Evolutionary conservation across 2,888 invertebrate species (phyloP).

Genomic region (Geophilus truncorum): DNA sequence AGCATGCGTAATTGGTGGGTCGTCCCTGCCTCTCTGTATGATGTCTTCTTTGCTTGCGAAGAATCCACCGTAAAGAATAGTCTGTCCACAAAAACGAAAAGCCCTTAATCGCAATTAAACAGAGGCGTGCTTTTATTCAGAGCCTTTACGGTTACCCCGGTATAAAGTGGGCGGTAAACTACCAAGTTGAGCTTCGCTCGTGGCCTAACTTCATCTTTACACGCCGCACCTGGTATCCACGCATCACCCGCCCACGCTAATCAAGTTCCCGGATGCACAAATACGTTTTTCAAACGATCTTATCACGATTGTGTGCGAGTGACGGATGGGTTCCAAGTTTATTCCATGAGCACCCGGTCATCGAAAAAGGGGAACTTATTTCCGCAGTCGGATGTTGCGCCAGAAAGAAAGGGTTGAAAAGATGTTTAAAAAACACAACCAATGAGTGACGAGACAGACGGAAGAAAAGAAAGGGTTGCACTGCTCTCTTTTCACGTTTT

Average conservation of each 20-base stretch:
- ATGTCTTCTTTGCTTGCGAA: background rate
- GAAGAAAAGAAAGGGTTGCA: conserved; percentile 11
- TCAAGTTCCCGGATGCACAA: background rate
- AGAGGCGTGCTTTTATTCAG: background rate
- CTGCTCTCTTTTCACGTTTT: background rate
- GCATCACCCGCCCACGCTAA: background rate
- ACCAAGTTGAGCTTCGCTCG: background rate
- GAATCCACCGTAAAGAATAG: background rate
- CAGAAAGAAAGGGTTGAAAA: conserved; percentile 26
- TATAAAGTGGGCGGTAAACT: background rate
- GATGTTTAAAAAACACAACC: background rate
- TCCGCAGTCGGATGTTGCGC: background rate
- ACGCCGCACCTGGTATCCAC: background rate
- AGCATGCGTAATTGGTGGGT: conserved; percentile 15
- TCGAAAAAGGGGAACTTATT: background rate
- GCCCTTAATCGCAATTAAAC: conserved; percentile 16
- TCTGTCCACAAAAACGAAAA: background rate
- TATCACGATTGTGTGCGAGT: background rate
- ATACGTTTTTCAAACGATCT: background rate
- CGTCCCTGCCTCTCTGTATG: background rate
- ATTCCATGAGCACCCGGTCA: background rate
- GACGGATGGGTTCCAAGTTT: background rate
- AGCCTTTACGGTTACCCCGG: background rate
- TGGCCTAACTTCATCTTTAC: background rate
- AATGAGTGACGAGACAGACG: conserved; percentile 10